Base-by-base conservation (phyloP, 2,113 vertebrate genomes). In the Phyllostomus discolor region DNA sequence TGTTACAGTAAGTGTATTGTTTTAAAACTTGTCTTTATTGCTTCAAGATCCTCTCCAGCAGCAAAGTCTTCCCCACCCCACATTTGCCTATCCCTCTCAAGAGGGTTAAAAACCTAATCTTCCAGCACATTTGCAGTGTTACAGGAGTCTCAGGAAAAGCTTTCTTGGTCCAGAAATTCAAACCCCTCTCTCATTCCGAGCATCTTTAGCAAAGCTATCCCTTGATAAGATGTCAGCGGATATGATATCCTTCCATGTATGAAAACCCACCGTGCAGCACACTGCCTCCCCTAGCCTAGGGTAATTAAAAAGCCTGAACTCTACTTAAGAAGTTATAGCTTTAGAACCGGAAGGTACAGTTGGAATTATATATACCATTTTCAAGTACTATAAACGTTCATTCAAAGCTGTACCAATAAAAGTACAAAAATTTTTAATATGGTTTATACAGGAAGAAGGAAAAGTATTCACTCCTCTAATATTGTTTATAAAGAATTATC, bases 401-500 rank as follows among this genome's bases (percentile, higher is more conserved):
- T 48, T 97, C 95, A 98, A 98, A 98, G 90, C 85, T 97, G 88
- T 95, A 93, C 89, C 97, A 98, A 96, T 98, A 98, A 98, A 98
- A 98, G 96, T 96, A 97, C 94, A 97, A 64, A 98, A 98, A 97
- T 98, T 98, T 98, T 96, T 97, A 98, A 97, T 95, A 91, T 1
- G 95, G 96, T 97, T 97, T 98, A 98, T 89, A 98, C 97, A 98
- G 98, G 98, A 98, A 98, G 96, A 98, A 95, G 96, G 93, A 97
- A 95, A 98, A 98, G 91, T 96, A 98, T 98, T 98, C 97, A 97
- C 57, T 96, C 97, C 97, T 98, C 95, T 98, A 94, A 90, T 94
- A 98, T 97, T 99, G 99, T 99, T 99, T 99, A 99, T 98, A 98
- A 97, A 97, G 98, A 99, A 98, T 98, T 98, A 99, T 98, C 98